Conservation (phyloP, 2,888 invertebrate genomes). For the Bruchidius siliquastri region DNA sequence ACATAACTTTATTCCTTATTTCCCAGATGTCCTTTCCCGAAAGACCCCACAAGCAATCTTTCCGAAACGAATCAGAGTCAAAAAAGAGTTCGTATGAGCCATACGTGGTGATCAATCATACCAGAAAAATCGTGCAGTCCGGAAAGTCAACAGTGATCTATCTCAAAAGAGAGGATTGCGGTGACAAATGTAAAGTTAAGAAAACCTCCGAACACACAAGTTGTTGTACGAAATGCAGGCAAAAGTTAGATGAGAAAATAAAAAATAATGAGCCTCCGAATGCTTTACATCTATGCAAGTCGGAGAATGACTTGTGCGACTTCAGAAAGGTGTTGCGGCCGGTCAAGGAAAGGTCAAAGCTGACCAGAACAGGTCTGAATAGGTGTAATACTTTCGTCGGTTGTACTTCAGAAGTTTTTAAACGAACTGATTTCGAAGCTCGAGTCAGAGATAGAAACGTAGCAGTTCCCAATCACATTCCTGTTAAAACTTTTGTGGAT, state of each 20-base stretch:
- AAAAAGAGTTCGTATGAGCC: constrained; percentile 16
- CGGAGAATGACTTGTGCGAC: constrained; percentile 29
- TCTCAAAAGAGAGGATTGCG: constrained; percentile 12
- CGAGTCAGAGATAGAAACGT: constrained; percentile 15
- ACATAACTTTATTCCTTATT: background rate
- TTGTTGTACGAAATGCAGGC: constrained; percentile 22
- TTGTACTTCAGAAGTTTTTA: constrained; percentile 11
- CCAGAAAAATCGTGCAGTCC: constrained; percentile 18
- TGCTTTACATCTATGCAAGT: constrained; percentile 24
- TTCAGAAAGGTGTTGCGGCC: constrained; percentile 21
- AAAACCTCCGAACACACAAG: constrained; percentile 15
- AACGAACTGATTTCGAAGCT: constrained; percentile 18
- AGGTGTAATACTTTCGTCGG: constrained; percentile 27
- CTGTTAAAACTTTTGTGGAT: constrained; percentile 33
- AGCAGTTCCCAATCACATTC: constrained; percentile 26
- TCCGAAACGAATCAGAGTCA: constrained; percentile 2
- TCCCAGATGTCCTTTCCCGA: constrained; percentile 25
- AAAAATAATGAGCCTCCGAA: background rate
- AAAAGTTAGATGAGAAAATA: constrained; percentile 15
- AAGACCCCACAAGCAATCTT: constrained; percentile 18
- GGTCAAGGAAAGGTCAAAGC: constrained; percentile 30
- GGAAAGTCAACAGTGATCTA: constrained; percentile 23
- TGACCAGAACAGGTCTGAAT: constrained; percentile 16
- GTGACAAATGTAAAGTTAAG: constrained; percentile 8
- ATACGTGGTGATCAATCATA: constrained; percentile 28